Evolutionary conservation across 2,888 invertebrate species (phyloP), one percentile per base, ranked within the genome.

Genomic region (Cepaea hortensis): DNA sequence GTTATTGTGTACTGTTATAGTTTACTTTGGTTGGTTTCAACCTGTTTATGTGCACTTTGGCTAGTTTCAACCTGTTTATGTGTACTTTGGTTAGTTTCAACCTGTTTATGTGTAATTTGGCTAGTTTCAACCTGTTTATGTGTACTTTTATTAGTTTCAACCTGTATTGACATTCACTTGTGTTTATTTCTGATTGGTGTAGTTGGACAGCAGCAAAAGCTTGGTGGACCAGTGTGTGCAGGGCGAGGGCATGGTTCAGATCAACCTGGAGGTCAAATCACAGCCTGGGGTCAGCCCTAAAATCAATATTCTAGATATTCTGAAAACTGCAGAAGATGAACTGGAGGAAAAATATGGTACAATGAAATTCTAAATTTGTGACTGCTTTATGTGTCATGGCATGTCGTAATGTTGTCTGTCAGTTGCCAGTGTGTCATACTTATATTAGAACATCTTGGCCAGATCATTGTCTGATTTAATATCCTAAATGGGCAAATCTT

Each of bases 171-270:
- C 68, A 68, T 68, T 46, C 15, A 48, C 48, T 15, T 75, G 11
- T 11, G 9, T 7, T 73, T 23, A 4, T 35, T 13, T 46, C 13
- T 13, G 13, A 48, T 75, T 18, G 35, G 1, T 2, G 5, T 18
- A 98, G 98, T 94, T 98, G 93, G 98, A 98, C 92, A 96, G 96
- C 88, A 96, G 97, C 93, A 98, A 97, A 93, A 98, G 97, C 89
- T 95, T 98, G 68, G 98, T 98, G 0, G 98, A 98, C 92, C 98
- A 98, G 92, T 98, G 98, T 94, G 97, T 98, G 3, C 96, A 98
- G 92, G 98, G 98, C 0, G 97, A 97, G 91, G 98, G 98, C 0
- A 95, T 97, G 46, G 98, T 98, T 0, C 98, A 98, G 95, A 97
- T 98, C 7, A 98, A 98, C 94, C 96, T 98, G 1, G 97, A 98